Conservation (phyloP, 2,888 invertebrate genomes). For the Archaeoteleia sp. region DNA sequence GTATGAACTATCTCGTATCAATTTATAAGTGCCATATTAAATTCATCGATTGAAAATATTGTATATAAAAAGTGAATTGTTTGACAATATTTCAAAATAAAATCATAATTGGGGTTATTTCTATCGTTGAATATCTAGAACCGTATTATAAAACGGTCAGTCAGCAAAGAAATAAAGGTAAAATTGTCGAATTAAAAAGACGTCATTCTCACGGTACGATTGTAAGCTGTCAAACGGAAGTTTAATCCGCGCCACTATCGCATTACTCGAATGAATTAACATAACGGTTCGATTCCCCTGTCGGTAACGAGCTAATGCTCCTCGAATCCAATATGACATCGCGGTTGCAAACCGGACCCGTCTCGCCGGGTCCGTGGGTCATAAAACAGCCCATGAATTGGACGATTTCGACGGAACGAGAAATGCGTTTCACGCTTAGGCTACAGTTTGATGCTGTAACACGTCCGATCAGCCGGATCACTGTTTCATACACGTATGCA, state of each 20-base stretch:
- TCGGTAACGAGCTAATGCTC: constrained; percentile 52
- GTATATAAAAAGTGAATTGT: too few species aligned
- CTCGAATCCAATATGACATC: constrained; percentile 46
- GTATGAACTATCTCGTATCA: too few species aligned
- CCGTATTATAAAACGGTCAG: too few species aligned
- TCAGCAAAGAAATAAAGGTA: constrained; percentile 6
- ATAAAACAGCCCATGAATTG: constrained; percentile 50
- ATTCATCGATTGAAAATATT: too few species aligned
- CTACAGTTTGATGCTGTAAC: constrained; percentile 35
- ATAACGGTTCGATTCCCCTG: constrained; percentile 49
- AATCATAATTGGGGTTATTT: too few species aligned
- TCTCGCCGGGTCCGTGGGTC: constrained; percentile 43
- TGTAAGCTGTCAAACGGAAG: constrained; percentile 32
- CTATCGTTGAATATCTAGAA: too few species aligned
- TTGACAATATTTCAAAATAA: too few species aligned
- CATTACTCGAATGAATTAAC: constrained; percentile 49
- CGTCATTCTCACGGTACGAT: constrained; percentile 26
- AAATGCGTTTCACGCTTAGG: constrained; percentile 47
- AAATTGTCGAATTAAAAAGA: constrained; percentile 34
- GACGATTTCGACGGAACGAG: constrained; percentile 44
- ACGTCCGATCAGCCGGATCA: constrained; percentile 43
- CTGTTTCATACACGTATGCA: constrained; percentile 41
- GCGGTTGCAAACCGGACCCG: constrained; percentile 44
- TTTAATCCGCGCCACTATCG: constrained; percentile 38
- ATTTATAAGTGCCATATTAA: too few species aligned